phyloP scores from a whole-genome alignment of 2,113 vertebrate species.

The Lepus timidus region DNA sequence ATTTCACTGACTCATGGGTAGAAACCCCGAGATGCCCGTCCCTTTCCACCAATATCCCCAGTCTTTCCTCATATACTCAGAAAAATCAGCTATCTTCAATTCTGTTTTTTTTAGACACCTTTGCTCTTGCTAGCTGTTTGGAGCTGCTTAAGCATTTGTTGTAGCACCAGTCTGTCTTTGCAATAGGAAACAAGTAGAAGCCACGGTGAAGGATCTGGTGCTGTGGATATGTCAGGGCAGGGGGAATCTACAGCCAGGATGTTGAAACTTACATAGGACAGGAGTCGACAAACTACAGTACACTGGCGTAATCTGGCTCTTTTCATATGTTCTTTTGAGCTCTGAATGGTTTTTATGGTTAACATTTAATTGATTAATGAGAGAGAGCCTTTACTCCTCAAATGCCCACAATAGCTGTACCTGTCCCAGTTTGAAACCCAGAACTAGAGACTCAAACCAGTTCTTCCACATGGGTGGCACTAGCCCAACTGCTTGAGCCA shows the following conservation, averaged over 20 bases:
- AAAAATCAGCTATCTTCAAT: not conserved
- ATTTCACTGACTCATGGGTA: slow-evolving; percentile 55
- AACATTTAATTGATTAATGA: too few relatives aligned
- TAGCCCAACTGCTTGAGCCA: too few relatives aligned
- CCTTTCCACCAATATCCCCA: not conserved
- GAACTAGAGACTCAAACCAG: too few relatives aligned
- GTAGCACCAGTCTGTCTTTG: not conserved
- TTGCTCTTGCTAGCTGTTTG: not conserved
- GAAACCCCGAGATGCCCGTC: slow-evolving; percentile 40
- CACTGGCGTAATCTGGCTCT: not conserved
- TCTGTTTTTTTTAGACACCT: not conserved
- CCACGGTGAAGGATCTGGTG: not conserved
- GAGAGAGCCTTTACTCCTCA: too few relatives aligned
- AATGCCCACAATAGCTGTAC: too few relatives aligned
- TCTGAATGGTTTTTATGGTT: not conserved
- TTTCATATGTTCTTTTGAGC: not conserved
- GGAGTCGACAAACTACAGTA: not conserved
- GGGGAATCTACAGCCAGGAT: not conserved
- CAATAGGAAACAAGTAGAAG: not conserved
- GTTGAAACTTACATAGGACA: not conserved
- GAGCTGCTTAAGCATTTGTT: not conserved
- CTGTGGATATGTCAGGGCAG: not conserved
- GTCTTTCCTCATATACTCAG: slow-evolving; percentile 15
- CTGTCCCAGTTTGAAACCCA: too few relatives aligned
- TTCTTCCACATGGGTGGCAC: too few relatives aligned